Conservation (phyloP, 1,140 invertebrate genomes). For the Papilio helenus region DNA sequence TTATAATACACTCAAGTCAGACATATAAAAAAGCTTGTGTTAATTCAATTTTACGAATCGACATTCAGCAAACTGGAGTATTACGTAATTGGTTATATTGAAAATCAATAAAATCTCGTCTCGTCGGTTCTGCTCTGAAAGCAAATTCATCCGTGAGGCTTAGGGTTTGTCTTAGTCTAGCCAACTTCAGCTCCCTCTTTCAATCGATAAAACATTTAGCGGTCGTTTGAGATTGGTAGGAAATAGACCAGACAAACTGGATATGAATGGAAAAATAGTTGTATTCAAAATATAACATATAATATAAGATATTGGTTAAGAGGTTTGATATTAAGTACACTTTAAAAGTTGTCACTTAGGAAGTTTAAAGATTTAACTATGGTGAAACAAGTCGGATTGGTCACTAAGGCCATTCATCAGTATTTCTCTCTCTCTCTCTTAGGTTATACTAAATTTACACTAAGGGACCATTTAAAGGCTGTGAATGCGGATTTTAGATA, state of each 20-base stretch:
- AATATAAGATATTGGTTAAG: too few relatives aligned
- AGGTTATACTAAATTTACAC: too few relatives aligned
- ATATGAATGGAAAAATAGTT: not conserved
- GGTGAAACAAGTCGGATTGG: too few relatives aligned
- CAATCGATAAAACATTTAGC: not conserved
- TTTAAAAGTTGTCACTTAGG: too few relatives aligned
- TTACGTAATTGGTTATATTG: slow-evolving; percentile 16
- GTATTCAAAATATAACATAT: too few relatives aligned
- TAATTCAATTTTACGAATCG: not conserved
- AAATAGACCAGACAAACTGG: not conserved
- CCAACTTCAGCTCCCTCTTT: not conserved
- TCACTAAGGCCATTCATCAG: too few relatives aligned
- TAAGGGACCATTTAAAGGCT: too few relatives aligned
- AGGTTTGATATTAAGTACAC: too few relatives aligned
- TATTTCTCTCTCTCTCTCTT: too few relatives aligned
- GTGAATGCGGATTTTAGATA: too few relatives aligned
- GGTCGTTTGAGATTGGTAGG: not conserved
- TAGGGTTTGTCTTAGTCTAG: not conserved
- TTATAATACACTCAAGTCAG: too few relatives aligned
- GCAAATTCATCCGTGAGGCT: not conserved
- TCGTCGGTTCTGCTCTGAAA: not conserved
- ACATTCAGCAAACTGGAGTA: not conserved
- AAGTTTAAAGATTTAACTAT: too few relatives aligned
- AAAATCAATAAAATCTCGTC: slow-evolving; percentile 13
- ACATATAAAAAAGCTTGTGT: not conserved